Evolutionary conservation across 2,113 vertebrate species (phyloP), one percentile per base, ranked within the genome.

Genomic region (Picathartes gymnocephalus): DNA sequence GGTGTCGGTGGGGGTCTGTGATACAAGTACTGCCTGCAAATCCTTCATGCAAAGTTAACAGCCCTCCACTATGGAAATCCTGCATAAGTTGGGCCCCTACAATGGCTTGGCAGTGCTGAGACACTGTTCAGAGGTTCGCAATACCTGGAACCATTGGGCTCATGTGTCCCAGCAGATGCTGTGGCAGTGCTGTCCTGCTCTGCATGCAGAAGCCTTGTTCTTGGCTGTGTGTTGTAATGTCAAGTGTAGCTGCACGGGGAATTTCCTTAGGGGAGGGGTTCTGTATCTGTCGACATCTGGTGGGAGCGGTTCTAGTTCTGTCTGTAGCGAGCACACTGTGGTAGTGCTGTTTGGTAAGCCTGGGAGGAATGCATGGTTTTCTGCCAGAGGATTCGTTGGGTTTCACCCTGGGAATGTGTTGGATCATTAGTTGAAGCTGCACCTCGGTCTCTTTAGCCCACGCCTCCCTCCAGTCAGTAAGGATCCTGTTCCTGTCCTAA

Each of bases 121-220:
- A 20, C 39, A 0, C 44, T 3, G 21, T 7, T 20, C 50, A 58
- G 68, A 15, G 11, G 35, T 20, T 42, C n/a, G 28, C 5, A 27
- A 73, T 6, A 1, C 15, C 7, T 4, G 8, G 8, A 19, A 16
- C 30, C 2, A 0, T 14, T 2, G 0, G 50, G 25, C 40, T 58
- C 3, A 0, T 28, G 35, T 58, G 45, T 53, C 37, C 20, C 40
- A 11, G 15, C 23, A 30, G 70, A 11, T n/a, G 37, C 45, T 1
- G 37, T 15, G 23, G 42, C 54, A 30, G 16, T 44, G 42, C 1
- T 1, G 6, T 56, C 48, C 37, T 44, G 30, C 71, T 1, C 2
- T 53, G 64, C 39, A 0, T 44, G 21, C 13, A 44, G 62, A n/a
- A 57, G 39, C 42, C 37, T 24, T 1, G 0, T 31, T 83, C 57